These are phyloP conservation scores for Cichlasoma orientale DNA, from an alignment of 2,797 vertebrate species.

Conservation along the genomic window DNA sequence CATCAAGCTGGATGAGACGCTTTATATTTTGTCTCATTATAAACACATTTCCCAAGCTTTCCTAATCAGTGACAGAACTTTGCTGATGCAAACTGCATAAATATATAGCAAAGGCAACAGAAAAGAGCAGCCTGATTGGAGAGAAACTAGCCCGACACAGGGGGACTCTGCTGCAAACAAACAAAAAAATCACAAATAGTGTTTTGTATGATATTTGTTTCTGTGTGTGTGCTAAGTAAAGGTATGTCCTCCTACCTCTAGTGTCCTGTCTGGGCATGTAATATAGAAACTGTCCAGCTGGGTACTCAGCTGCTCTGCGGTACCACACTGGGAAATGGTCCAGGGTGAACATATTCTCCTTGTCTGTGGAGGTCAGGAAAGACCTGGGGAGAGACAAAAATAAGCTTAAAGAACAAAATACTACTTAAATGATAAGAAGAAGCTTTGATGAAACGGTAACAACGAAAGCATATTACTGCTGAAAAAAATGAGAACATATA, in stretches of 20 bases:
- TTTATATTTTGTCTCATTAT: background rate
- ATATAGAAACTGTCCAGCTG: slow-evolving; percentile 90
- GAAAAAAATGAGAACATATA: background rate
- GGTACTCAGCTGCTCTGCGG: slow-evolving; percentile 89
- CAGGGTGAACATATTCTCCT: slow-evolving; percentile 92
- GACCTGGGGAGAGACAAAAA: slow-evolving; percentile 79
- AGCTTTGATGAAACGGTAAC: background rate
- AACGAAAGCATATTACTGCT: background rate
- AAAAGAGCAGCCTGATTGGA: background rate
- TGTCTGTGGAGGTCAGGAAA: slow-evolving; percentile 88
- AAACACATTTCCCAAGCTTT: background rate
- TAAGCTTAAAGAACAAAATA: slow-evolving; percentile 10
- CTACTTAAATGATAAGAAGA: background rate
- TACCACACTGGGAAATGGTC: slow-evolving; percentile 97
- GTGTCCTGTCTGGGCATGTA: slow-evolving; percentile 84
- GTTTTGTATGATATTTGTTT: background rate
- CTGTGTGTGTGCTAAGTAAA: slow-evolving; percentile 13
- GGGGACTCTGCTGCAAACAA: background rate
- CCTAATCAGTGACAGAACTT: background rate
- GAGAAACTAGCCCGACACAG: slow-evolving; percentile 11
- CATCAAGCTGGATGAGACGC: background rate
- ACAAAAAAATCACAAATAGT: slow-evolving; percentile 8
- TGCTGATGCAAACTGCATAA: background rate
- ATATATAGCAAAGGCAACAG: background rate
- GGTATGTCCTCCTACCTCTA: slow-evolving; percentile 78